These are phyloP conservation scores for Patella depressa DNA, from an alignment of 2,888 invertebrate genomes.

Conservation along the genomic window DNA sequence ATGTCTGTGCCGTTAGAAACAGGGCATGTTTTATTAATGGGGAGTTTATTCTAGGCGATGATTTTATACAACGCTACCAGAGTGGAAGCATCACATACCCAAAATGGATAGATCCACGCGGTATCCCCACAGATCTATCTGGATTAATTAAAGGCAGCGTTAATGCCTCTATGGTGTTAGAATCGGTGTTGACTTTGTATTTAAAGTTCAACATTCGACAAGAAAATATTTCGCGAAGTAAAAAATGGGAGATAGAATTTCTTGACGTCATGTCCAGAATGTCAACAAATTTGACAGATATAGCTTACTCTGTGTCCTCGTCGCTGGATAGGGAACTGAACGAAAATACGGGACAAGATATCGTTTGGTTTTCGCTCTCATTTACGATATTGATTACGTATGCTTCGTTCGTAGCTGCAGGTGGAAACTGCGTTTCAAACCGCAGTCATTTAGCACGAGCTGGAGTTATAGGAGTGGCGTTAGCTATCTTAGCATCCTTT, in stretches of 20 bases:
- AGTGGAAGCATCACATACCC: slow-evolving; percentile 30
- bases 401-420: slow-evolving; percentile 28
- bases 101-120: slow-evolving; percentile 14
- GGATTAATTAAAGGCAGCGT: background rate
- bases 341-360: slow-evolving; percentile 36
- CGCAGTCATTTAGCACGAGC: slow-evolving; percentile 36
- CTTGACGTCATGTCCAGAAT: slow-evolving; percentile 23
- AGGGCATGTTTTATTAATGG: slow-evolving; percentile 23
- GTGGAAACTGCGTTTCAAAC: slow-evolving; percentile 31
- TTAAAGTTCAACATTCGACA: slow-evolving; percentile 33
- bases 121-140: background rate
- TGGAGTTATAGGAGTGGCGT: slow-evolving; percentile 45
- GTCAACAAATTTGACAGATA: slow-evolving; percentile 11
- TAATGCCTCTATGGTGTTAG: slow-evolving; percentile 12
- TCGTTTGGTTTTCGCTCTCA: slow-evolving; percentile 27
- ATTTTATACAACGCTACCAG: slow-evolving; percentile 10
- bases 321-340: slow-evolving; percentile 49
- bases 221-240: slow-evolving; percentile 19
- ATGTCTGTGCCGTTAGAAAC: slow-evolving; percentile 27
- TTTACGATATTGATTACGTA: slow-evolving; percentile 33
- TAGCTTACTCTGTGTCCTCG: slow-evolving; percentile 41
- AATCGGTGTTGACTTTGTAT: slow-evolving; percentile 28
- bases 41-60: background rate
- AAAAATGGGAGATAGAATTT: slow-evolving; percentile 35
- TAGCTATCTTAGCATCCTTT: slow-evolving; percentile 50